Conservation (phyloP, 2,797 vertebrate genomes). For the Sebastes variabilis region DNA sequence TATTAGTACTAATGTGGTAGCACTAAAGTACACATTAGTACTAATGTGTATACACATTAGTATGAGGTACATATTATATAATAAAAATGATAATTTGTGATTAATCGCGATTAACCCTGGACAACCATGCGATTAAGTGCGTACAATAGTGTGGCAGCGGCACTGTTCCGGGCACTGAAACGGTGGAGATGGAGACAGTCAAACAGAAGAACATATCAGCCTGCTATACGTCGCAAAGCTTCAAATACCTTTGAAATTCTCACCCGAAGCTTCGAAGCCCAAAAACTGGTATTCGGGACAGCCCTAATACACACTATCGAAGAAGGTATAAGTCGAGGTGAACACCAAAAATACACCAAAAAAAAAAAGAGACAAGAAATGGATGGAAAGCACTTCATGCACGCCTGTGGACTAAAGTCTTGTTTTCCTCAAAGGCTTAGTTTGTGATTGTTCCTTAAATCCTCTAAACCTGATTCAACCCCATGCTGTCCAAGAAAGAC, state of each 20-base stretch:
- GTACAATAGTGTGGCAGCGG: too few species aligned
- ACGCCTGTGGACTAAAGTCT: constrained; percentile 10
- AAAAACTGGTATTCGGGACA: too few species aligned
- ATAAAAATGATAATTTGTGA: too few species aligned
- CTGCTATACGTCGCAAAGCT: too few species aligned
- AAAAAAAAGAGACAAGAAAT: background rate
- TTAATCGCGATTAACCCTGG: accelerated
- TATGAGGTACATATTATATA: too few species aligned
- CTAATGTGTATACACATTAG: too few species aligned
- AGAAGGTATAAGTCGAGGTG: background rate
- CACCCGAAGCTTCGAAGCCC: too few species aligned
- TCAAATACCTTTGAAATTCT: too few species aligned
- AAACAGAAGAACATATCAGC: accelerated
- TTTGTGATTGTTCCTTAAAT: constrained; percentile 58
- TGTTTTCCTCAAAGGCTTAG: constrained; percentile 39
- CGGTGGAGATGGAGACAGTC: accelerated
- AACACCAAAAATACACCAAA: background rate
- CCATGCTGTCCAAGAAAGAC: constrained; percentile 42
- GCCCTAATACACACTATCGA: background rate
- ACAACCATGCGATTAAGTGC: too few species aligned
- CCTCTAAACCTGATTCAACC: constrained; percentile 55
- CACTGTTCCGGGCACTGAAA: too few species aligned
- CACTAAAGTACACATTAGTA: too few species aligned
- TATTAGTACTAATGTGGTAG: too few species aligned
- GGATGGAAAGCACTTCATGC: background rate